Evolutionary conservation across 2,113 vertebrate genomes (phyloP).

Genomic region (Peucedramus taeniatus): DNA sequence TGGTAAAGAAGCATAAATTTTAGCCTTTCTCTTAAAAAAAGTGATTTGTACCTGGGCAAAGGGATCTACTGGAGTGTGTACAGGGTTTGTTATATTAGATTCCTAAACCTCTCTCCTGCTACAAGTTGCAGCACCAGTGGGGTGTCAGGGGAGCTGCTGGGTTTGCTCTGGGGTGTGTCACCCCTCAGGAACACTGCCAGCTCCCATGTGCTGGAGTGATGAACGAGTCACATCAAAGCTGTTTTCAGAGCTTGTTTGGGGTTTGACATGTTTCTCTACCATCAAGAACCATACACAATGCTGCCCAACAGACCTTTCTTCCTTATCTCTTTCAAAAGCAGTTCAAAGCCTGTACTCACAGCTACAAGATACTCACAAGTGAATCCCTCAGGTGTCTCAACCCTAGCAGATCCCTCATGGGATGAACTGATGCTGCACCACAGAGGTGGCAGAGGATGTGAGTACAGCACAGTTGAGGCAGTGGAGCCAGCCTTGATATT

Average conservation of each 20-base stretch:
- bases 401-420: fast-evolving
- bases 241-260: not conserved
- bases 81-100: fast-evolving
- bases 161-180: fast-evolving
- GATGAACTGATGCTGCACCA: not conserved
- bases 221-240: fast-evolving
- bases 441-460: fast-evolving
- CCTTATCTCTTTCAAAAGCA: not conserved
- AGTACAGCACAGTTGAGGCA: fast-evolving
- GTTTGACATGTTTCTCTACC: not conserved
- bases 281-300: fast-evolving
- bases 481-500: not conserved
- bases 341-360: not conserved
- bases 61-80: not conserved
- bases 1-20: not conserved
- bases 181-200: not conserved
- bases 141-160: not conserved
- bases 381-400: not conserved
- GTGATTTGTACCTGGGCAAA: fast-evolving
- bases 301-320: not conserved
- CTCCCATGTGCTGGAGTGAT: not conserved
- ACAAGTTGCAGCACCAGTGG: not conserved
- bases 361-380: fast-evolving
- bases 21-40: not conserved
- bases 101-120: not conserved